Percentiles rank a stretch among this genome's conserved stretches.
These are phyloP conservation scores for Hedychridium roseum DNA, from an alignment of 2,888 invertebrate genomes.

Conservation along the genomic window DNA sequence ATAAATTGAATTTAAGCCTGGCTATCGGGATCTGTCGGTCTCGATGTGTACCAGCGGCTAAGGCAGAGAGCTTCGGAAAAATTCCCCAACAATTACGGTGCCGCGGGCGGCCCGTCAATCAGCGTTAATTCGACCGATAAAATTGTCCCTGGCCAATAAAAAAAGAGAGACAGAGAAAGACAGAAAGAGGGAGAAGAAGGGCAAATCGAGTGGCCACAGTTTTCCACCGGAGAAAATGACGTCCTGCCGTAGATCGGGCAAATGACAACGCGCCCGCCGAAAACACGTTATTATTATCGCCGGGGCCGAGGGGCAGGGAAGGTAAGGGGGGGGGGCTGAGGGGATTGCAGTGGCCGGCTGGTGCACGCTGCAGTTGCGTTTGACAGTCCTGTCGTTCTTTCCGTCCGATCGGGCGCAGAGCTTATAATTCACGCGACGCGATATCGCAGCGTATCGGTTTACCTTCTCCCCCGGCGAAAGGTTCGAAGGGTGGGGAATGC, in stretches of 20 bases:
- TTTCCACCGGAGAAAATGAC: slow-evolving; percentile 11
- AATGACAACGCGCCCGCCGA: too few species aligned
- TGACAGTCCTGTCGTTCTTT: slow-evolving; percentile 45
- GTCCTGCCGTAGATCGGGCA: slow-evolving; percentile 14
- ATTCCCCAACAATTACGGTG: too few species aligned
- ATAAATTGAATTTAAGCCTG: too few species aligned
- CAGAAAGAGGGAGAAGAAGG: background rate
- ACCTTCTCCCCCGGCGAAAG: slow-evolving; percentile 2
- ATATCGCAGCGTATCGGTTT: slow-evolving; percentile 7
- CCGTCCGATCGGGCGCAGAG: slow-evolving; percentile 37
- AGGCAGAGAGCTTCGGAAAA: too few species aligned
- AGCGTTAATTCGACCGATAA: too few species aligned
- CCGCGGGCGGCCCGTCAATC: too few species aligned
- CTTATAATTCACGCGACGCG: slow-evolving; percentile 37
- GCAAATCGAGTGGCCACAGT: background rate
- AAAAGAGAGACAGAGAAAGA: background rate
- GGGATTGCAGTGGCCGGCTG: background rate
- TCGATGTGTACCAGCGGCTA: too few species aligned
- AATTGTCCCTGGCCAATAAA: too few species aligned
- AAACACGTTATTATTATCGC: too few species aligned
- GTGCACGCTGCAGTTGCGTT: slow-evolving; percentile 29
- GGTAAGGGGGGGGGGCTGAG: slow-evolving; percentile 1
- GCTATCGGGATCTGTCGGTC: too few species aligned
- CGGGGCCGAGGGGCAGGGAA: slow-evolving; percentile 2
- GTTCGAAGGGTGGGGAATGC: background rate